These are phyloP conservation scores for Anarhynchus alexandrinus DNA, from an alignment of 2,113 vertebrate genomes.

Conservation along the genomic window DNA sequence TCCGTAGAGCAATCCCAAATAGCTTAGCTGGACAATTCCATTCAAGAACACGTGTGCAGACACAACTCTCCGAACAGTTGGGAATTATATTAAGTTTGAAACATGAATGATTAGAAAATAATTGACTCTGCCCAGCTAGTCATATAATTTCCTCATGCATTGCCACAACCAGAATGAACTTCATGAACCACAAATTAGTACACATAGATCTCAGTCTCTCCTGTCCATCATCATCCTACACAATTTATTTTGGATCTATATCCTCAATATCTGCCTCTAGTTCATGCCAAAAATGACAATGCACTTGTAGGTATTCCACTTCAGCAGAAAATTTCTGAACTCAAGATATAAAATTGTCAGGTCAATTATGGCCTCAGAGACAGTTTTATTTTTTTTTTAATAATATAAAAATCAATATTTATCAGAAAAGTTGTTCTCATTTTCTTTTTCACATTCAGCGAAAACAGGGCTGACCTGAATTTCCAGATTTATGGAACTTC, in stretches of 20 bases:
- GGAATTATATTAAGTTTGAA: not conserved
- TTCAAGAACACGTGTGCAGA: not conserved
- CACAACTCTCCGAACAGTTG: not conserved
- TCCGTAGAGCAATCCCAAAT: rapidly evolving
- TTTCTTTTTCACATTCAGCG: not conserved
- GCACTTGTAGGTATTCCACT: not conserved
- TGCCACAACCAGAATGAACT: not conserved
- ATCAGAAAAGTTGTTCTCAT: not conserved
- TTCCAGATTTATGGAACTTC: not conserved
- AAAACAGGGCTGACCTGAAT: not conserved
- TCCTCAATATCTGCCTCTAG: not conserved
- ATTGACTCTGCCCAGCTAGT: not conserved
- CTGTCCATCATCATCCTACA: not conserved
- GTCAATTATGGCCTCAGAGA: not conserved
- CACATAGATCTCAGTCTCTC: not conserved
- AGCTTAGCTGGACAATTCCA: not conserved
- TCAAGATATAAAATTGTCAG: not conserved
- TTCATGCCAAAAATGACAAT: not conserved
- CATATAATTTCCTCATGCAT: not conserved
- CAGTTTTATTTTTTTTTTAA: not conserved
- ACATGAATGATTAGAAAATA: not conserved
- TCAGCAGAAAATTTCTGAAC: not conserved
- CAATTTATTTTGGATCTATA: not conserved
- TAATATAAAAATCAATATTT: not conserved
- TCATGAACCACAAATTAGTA: not conserved